Base-by-base conservation (phyloP, 2,797 vertebrate species). In the Vireo griseus region DNA sequence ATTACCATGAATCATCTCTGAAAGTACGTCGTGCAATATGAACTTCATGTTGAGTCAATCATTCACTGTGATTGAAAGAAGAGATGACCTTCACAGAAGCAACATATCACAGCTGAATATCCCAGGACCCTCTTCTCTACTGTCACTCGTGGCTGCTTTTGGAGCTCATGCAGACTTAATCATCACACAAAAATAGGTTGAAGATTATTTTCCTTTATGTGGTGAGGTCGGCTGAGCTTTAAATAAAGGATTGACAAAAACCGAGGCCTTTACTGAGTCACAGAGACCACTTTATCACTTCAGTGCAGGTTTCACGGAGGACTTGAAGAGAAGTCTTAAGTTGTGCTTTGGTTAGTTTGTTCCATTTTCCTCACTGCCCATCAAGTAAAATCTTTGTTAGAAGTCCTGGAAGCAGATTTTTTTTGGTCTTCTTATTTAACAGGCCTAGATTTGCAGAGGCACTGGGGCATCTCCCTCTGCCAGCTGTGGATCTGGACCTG, bases 1-100 rank as follows among this genome's bases (percentile, higher is more conserved):
- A 98, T 98, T 98, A 98, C 96, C 97, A 97, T 98, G 98, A 98
- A 98, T 98, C 98, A 98, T 96, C 97, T 97, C 92, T 96, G 97
- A 97, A 97, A 97, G 96, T 96, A 93, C 57, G 73, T 96, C 13
- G 74, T 96, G 95, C 96, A 97, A 92, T 98, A 97, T 97, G 97
- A 98, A 97, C 97, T 97, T 97, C 72, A 58, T 82, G 94, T 97
- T 96, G 96, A 97, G 97, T 97, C 97, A 65, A 97, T 98, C 98
- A 97, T 72, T 98, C 97, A 98, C 73, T 24, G 71, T 82, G 75
- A 96, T 96, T 96, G 97, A 97, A 97, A 94, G 95, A 96, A 98
- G 97, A 96, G 96, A 97, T 97, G 98, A 98, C 98, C 97, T 98
- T 98, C 97, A 97, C 86, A 94, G 96, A 97, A 97, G 97, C 90